Evolutionary conservation across 1,140 invertebrate species (phyloP).

Genomic region (Philopotamus ludificatus): DNA sequence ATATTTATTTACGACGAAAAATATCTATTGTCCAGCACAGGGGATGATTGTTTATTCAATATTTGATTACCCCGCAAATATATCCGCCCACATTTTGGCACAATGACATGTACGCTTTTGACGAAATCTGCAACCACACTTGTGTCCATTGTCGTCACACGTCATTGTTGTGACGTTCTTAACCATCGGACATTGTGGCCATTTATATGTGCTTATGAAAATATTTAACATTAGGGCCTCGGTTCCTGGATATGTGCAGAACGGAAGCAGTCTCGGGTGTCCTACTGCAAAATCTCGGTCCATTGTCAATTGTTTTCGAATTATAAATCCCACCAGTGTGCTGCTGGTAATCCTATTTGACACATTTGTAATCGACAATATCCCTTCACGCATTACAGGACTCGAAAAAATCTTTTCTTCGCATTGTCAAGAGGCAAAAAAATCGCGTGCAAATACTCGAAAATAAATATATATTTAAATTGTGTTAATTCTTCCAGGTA

Average conservation of each 20-base stretch:
- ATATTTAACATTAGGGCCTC: conserved; percentile 23
- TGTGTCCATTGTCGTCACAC: neutral
- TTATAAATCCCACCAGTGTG: conserved; percentile 20
- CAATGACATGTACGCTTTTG: neutral
- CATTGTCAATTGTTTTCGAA: conserved; percentile 30
- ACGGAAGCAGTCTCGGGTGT: conserved; percentile 23
- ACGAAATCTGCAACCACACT: conserved; percentile 5
- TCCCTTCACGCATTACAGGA: neutral
- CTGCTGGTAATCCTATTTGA: conserved; percentile 33
- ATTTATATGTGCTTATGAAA: conserved; percentile 29
- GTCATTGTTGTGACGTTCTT: conserved; percentile 31
- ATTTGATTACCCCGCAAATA: conserved; percentile 25
- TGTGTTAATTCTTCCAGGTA: conserved; percentile 2
- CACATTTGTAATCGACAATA: neutral
- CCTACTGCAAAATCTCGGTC: neutral
- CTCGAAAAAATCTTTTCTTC: neutral
- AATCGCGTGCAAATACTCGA: no score
- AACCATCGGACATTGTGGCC: conserved; percentile 15
- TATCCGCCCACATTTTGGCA: neutral
- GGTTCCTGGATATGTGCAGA: neutral
- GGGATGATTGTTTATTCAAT: conserved; percentile 33
- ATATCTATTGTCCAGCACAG: no score
- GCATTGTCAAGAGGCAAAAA: neutral
- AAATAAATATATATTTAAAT: no score
- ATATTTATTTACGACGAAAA: no score